These are phyloP conservation scores for Philopotamus ludificatus DNA, from an alignment of 1,140 invertebrate species.

Conservation along the genomic window DNA sequence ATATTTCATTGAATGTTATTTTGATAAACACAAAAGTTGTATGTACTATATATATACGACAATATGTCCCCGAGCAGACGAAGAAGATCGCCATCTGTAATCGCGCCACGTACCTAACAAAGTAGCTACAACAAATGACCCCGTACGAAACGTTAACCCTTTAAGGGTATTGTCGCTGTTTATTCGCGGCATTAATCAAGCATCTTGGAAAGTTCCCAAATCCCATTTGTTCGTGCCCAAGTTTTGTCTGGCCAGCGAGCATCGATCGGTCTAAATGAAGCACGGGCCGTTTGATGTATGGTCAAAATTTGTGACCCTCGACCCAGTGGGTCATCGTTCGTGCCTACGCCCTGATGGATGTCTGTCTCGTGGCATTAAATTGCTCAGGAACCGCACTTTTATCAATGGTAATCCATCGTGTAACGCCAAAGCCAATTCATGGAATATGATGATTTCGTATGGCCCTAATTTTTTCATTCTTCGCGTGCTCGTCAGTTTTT, in stretches of 20 bases:
- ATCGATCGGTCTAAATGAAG: slow-evolving; percentile 24
- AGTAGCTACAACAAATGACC: too few species aligned
- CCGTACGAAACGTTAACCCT: too few species aligned
- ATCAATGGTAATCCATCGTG: not conserved
- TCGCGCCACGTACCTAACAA: too few species aligned
- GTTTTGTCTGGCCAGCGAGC: slow-evolving; percentile 2
- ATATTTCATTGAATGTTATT: too few species aligned
- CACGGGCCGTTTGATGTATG: slow-evolving; percentile 28
- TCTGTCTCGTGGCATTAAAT: slow-evolving; percentile 19
- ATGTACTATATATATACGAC: too few species aligned
- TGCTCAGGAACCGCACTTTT: slow-evolving; percentile 12
- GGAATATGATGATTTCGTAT: too few species aligned
- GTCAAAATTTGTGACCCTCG: slow-evolving; percentile 23
- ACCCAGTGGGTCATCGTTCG: not conserved
- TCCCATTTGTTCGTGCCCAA: slow-evolving; percentile 11
- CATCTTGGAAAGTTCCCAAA: not conserved
- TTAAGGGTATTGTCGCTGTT: slow-evolving; percentile 4
- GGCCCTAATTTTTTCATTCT: too few species aligned
- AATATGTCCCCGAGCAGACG: too few species aligned
- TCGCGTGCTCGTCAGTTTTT: too few species aligned
- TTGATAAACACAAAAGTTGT: too few species aligned
- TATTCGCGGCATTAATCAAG: slow-evolving; percentile 11
- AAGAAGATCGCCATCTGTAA: too few species aligned
- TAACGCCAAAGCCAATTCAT: not conserved
- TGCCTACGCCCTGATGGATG: slow-evolving; percentile 18